phyloP scores from a whole-genome alignment of 2,888 invertebrate genomes.

The Andrena bucephala region DNA sequence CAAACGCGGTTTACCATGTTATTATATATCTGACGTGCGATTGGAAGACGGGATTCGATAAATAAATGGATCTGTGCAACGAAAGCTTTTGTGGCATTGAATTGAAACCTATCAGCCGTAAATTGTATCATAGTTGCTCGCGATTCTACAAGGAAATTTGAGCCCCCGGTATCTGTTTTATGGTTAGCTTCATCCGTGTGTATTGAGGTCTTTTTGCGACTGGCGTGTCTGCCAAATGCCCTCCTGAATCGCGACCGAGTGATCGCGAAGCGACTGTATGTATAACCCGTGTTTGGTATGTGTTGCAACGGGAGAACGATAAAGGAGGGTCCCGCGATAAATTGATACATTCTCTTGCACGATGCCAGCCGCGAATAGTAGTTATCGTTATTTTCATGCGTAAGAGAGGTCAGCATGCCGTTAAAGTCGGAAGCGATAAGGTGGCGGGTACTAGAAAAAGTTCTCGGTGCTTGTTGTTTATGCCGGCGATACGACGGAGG shows the following conservation, averaged over 20 bases:
- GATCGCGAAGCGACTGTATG: neutral
- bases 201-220: too few relatives aligned
- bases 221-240: too few relatives aligned
- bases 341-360: constrained; percentile 27
- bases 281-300: neutral
- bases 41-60: too few relatives aligned
- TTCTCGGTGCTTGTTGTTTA: neutral
- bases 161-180: too few relatives aligned
- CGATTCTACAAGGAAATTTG: too few relatives aligned
- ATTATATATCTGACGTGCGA: neutral
- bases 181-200: too few relatives aligned
- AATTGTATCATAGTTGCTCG: too few relatives aligned
- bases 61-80: too few relatives aligned
- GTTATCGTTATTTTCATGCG: constrained; percentile 58
- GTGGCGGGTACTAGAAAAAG: constrained; percentile 3
- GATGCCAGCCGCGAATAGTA: neutral
- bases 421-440: constrained; percentile 54
- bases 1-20: neutral
- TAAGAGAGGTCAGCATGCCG: constrained; percentile 66
- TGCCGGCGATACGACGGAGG: neutral
- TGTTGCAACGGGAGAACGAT: constrained; percentile 22
- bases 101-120: too few relatives aligned
- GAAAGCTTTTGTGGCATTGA: too few relatives aligned
- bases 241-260: neutral
- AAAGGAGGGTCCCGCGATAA: constrained; percentile 33